Percentiles rank a stretch among this genome's conserved stretches.
These are phyloP conservation scores for Spatula clypeata DNA, from an alignment of 2,797 vertebrate species.

Conservation along the genomic window DNA sequence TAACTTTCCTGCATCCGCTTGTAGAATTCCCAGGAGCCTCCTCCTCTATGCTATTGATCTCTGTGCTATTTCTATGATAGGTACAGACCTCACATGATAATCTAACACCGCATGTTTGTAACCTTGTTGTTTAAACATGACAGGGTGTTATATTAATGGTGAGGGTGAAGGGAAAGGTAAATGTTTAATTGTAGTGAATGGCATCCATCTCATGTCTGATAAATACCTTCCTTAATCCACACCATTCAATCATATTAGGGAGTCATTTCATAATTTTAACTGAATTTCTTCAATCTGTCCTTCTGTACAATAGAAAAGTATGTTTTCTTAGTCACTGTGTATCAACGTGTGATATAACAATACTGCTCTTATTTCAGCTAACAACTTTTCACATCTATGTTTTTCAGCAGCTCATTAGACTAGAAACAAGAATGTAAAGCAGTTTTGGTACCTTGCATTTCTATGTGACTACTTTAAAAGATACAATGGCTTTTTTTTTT, in stretches of 20 bases:
- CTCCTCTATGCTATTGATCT: constrained; percentile 14
- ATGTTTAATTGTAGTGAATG: constrained; percentile 17
- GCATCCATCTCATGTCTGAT: not conserved
- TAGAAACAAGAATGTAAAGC: not conserved
- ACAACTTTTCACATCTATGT: not conserved
- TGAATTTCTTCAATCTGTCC: not conserved
- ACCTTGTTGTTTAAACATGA: constrained; percentile 15
- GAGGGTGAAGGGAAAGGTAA: not conserved
- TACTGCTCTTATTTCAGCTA: not conserved
- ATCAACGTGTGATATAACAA: not conserved
- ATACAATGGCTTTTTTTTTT: not conserved
- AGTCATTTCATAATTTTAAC: not conserved
- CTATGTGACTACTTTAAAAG: not conserved
- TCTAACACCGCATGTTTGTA: not conserved
- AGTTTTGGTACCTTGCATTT: not conserved
- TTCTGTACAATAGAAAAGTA: not conserved
- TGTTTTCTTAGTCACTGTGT: not conserved
- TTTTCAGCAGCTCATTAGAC: not conserved
- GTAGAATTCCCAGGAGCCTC: not conserved
- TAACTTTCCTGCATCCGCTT: not conserved
- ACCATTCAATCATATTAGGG: not conserved
- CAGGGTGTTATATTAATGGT: not conserved
- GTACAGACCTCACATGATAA: not conserved
- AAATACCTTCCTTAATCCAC: not conserved
- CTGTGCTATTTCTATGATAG: constrained; percentile 1